Base-by-base conservation (phyloP, 1,140 invertebrate genomes). In the Physella acuta region DNA sequence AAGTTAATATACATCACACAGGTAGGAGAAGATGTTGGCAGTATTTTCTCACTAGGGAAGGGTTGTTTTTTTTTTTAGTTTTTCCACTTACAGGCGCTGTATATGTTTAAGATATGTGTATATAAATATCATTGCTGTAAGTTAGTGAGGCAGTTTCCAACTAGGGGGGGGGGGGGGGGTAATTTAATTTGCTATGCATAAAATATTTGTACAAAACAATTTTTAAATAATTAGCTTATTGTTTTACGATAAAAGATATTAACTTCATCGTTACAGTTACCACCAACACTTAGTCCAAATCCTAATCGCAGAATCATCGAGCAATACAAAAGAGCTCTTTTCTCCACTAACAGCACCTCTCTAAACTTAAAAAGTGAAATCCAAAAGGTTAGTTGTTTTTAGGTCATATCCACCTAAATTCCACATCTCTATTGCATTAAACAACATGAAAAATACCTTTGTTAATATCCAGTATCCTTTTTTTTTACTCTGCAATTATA, bases 1-100 rank as follows among this genome's bases (percentile, higher is more conserved):
- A 85, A 85, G 62, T 82, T 86, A 33, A 79, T 85, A 58, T 86
- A 81, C 71, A 83, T 85, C 66, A 78, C 81, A 30, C 83, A 82
- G 79, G 79, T 82, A 73, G 33, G 31, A 36, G n/a, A 52, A 61
- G 4, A 58, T n/a, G n/a, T n/a, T n/a, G n/a, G n/a, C n/a, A n/a
- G n/a, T n/a, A n/a, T n/a, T n/a, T n/a, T n/a, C n/a, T n/a, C n/a
- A n/a, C n/a, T n/a, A n/a, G n/a, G n/a, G n/a, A n/a, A n/a, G n/a
- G n/a, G n/a, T n/a, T n/a, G n/a, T n/a, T n/a, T n/a, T n/a, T n/a
- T n/a, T n/a, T n/a, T n/a, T n/a, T n/a, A n/a, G n/a, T n/a, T n/a
- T n/a, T n/a, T n/a, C n/a, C n/a, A n/a, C n/a, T n/a, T n/a, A n/a
- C n/a, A n/a, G n/a, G n/a, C n/a, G n/a, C n/a, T n/a, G n/a, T n/a